Conservation (phyloP, 2,797 vertebrate genomes). For the Diceros bicornis region DNA sequence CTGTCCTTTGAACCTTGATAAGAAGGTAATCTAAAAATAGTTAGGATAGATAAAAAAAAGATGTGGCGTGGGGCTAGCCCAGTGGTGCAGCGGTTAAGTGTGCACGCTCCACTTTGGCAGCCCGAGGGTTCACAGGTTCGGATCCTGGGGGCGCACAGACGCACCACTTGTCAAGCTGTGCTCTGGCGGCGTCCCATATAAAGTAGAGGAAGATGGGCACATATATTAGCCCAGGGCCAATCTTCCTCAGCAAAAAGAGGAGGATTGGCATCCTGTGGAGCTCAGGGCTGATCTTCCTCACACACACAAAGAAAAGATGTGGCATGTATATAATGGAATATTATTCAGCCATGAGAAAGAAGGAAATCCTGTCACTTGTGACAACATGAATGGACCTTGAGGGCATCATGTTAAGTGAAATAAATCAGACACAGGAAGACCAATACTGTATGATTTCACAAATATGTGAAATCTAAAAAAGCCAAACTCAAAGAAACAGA, state of each 20-base stretch:
- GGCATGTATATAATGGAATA: not conserved
- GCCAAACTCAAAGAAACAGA: not conserved
- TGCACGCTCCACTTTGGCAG: too few relatives aligned
- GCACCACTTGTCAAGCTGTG: too few relatives aligned
- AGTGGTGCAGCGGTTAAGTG: too few relatives aligned
- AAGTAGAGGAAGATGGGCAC: too few relatives aligned
- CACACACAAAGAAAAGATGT: not conserved
- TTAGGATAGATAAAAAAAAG: not conserved
- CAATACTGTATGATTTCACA: not conserved
- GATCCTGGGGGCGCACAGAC: too few relatives aligned
- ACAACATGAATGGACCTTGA: not conserved
- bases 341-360: not conserved
- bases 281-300: too few relatives aligned
- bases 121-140: too few relatives aligned
- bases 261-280: too few relatives aligned
- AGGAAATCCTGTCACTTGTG: not conserved
- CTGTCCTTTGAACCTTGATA: constrained; percentile 14
- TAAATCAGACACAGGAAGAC: not conserved
- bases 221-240: too few relatives aligned
- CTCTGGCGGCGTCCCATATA: too few relatives aligned
- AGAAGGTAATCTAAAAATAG: constrained; percentile 7
- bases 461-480: not conserved
- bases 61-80: too few relatives aligned
- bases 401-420: not conserved
- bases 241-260: too few relatives aligned